Percentiles rank a stretch among this genome's conserved stretches.
Conservation (phyloP, 2,888 invertebrate genomes). For the Sphinx pinastri region DNA sequence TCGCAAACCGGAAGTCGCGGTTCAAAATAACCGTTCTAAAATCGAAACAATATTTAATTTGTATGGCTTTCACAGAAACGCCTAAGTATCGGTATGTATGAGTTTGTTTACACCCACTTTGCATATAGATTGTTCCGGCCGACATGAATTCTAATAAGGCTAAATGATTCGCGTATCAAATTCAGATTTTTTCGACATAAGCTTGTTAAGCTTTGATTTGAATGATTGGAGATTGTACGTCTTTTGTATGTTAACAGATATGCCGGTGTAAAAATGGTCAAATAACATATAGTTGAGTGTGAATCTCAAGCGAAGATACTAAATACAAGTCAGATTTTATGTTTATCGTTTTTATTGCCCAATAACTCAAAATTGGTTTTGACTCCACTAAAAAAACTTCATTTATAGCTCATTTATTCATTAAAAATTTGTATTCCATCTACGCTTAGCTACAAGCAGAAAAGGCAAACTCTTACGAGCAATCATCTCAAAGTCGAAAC, state of each 20-base stretch:
- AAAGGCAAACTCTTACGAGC: background rate
- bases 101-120: slow-evolving; percentile 67
- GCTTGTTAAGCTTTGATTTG: slow-evolving; percentile 10
- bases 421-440: background rate
- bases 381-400: too few relatives aligned
- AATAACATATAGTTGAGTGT: too few relatives aligned
- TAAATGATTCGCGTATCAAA: slow-evolving; percentile 50
- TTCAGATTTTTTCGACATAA: slow-evolving; percentile 10
- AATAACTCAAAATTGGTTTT: too few relatives aligned
- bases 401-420: too few relatives aligned
- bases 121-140: slow-evolving; percentile 68
- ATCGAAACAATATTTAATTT: slow-evolving; percentile 17
- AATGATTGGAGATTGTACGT: background rate
- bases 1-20: background rate
- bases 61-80: slow-evolving; percentile 34
- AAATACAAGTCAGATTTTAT: too few relatives aligned
- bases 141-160: slow-evolving; percentile 68
- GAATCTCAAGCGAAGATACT: too few relatives aligned
- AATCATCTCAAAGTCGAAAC: background rate
- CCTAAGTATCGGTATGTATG: slow-evolving; percentile 48
- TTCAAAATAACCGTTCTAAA: slow-evolving; percentile 8
- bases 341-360: too few relatives aligned
- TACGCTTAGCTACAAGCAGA: background rate
- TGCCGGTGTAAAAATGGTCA: background rate
- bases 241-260: background rate